phyloP scores from a whole-genome alignment of 2,113 vertebrate genomes.

The Puffinus mauretanicus region DNA sequence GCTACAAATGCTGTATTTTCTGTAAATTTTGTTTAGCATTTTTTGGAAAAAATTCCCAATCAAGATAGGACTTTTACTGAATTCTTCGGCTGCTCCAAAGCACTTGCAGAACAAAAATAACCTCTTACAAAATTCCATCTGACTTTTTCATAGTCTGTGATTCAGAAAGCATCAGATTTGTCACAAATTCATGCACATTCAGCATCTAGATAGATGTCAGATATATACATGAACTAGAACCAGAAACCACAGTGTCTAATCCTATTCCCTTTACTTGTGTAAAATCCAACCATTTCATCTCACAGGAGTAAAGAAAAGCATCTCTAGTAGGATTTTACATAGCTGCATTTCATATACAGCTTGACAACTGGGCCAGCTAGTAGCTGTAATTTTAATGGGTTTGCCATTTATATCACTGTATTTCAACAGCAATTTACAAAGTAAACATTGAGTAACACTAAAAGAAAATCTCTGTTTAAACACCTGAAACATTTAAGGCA shows the following conservation, averaged over 20 bases:
- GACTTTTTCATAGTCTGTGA: neutral
- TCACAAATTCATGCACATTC: neutral
- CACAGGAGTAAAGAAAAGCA: neutral
- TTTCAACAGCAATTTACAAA: constrained; percentile 29
- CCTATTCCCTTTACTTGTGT: neutral
- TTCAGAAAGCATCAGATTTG: constrained; percentile 3
- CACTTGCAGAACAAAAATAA: neutral
- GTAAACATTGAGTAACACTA: neutral
- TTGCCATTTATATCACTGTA: neutral
- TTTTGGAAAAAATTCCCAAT: neutral
- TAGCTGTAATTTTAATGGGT: neutral
- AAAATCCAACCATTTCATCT: neutral
- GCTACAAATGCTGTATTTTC: neutral
- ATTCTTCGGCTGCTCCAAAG: neutral
- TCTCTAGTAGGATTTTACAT: neutral
- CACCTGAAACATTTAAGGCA: neutral
- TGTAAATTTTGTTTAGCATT: neutral
- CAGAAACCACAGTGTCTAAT: constrained; percentile 21
- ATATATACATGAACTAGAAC: neutral
- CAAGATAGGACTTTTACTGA: neutral
- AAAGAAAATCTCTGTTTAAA: constrained; percentile 14
- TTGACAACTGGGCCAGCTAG: neutral
- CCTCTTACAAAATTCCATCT: neutral
- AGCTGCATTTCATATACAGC: neutral
- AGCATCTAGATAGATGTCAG: neutral